phyloP scores from a whole-genome alignment of 2,113 vertebrate species.

The Upupa epops region DNA sequence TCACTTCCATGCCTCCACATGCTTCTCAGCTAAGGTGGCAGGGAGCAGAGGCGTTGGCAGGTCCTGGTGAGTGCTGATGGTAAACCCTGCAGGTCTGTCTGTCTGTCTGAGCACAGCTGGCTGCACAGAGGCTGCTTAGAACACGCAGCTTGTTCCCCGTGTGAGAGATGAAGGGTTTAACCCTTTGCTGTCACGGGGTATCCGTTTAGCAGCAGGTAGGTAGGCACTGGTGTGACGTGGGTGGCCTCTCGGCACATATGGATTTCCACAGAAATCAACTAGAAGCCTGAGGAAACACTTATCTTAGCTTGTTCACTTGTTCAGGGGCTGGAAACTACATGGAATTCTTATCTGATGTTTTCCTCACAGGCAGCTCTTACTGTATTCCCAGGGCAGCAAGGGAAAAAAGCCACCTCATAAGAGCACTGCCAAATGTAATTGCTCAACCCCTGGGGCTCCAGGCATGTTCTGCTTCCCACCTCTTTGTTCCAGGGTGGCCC shows the following conservation, averaged over 20 bases:
- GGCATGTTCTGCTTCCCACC: constrained; percentile 63
- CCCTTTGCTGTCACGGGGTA: constrained; percentile 35
- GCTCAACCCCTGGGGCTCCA: constrained; percentile 60
- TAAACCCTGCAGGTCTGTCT: neutral
- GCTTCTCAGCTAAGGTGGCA: neutral
- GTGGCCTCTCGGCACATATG: constrained; percentile 65
- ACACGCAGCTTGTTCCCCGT: neutral
- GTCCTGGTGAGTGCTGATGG: neutral
- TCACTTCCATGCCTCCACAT: neutral
- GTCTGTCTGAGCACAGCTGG: neutral
- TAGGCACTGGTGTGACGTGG: constrained; percentile 49
- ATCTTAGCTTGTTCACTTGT: constrained; percentile 69
- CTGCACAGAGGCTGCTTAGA: neutral
- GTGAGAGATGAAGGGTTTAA: constrained; percentile 26
- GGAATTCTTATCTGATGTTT: constrained; percentile 75
- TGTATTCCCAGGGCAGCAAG: constrained; percentile 55
- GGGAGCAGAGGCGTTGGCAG: neutral
- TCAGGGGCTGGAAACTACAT: constrained; percentile 69
- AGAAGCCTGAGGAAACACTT: constrained; percentile 71
- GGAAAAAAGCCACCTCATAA: constrained; percentile 47
- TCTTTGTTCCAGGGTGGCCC: constrained; percentile 73
- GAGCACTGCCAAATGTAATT: constrained; percentile 29
- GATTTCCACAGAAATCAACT: constrained; percentile 69
- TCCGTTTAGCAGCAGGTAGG: constrained; percentile 36
- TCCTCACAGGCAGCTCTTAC: constrained; percentile 65